These are phyloP conservation scores for Lateolabrax maculatus DNA, from an alignment of 2,797 vertebrate species.

Conservation along the genomic window DNA sequence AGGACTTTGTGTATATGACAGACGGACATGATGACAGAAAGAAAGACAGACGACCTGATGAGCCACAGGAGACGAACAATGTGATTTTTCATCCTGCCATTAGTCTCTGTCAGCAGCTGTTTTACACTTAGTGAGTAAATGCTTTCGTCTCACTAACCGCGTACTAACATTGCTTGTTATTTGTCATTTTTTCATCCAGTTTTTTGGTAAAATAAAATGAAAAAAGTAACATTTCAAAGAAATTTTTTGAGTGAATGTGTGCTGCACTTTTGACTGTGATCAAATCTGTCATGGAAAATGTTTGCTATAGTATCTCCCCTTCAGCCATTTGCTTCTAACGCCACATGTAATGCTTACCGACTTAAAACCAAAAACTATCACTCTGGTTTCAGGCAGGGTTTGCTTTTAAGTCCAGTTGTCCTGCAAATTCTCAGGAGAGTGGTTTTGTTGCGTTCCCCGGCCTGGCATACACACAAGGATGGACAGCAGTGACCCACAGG, in stretches of 20 bases:
- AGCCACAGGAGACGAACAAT: conserved; percentile 64
- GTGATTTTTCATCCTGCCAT: conserved; percentile 66
- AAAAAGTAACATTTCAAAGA: background rate
- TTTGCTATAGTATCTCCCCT: conserved; percentile 1
- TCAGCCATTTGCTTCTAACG: conserved; percentile 13
- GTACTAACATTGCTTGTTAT: conserved; percentile 22
- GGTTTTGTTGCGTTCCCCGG: conserved; percentile 28
- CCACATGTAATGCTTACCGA: conserved; percentile 9
- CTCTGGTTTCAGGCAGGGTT: conserved; percentile 65
- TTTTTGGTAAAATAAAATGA: background rate
- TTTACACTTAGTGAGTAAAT: conserved; percentile 74
- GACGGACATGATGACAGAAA: conserved; percentile 63
- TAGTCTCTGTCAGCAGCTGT: conserved; percentile 59
- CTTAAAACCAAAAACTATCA: conserved; percentile 35
- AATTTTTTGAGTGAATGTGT: background rate
- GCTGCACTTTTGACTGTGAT: conserved; percentile 2
- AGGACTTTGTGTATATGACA: conserved; percentile 46
- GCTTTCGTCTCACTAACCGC: conserved; percentile 35
- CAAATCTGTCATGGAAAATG: background rate
- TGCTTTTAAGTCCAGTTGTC: conserved; percentile 51
- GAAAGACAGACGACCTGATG: conserved; percentile 48
- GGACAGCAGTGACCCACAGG: conserved; percentile 72
- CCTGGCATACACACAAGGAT: conserved; percentile 59
- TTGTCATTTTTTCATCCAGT: background rate
- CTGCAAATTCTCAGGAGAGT: conserved; percentile 43